Percentiles rank a stretch among this genome's conserved stretches.
These are phyloP conservation scores for Natrix natrix DNA, from an alignment of 2,797 vertebrate genomes.

Conservation along the genomic window DNA sequence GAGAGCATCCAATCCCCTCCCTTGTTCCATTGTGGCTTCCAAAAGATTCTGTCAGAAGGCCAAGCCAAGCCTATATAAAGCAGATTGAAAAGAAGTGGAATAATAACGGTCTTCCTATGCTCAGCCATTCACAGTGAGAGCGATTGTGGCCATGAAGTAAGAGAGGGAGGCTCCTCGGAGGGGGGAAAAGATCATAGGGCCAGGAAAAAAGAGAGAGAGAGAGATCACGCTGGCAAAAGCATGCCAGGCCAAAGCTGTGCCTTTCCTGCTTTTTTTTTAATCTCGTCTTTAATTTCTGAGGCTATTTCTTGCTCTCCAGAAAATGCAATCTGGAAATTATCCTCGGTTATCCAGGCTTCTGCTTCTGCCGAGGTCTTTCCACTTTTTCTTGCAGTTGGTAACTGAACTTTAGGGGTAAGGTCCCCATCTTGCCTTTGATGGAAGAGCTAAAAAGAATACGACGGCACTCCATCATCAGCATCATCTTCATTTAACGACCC, in stretches of 20 bases:
- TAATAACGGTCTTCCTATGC: neutral
- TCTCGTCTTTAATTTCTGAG: neutral
- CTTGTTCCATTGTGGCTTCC: neutral
- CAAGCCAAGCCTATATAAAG: neutral
- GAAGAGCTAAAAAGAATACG: too few relatives aligned
- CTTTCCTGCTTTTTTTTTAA: neutral
- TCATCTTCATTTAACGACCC: too few relatives aligned
- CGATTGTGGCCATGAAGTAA: neutral
- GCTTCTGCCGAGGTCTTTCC: too few relatives aligned
- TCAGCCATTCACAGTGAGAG: neutral
- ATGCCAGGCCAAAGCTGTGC: neutral
- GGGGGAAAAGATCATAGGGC: neutral
- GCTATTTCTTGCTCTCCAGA: neutral
- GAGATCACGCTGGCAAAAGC: neutral
- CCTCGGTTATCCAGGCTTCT: too few relatives aligned
- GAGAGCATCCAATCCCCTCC: too few relatives aligned
- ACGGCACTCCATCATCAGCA: too few relatives aligned
- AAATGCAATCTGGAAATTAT: too few relatives aligned
- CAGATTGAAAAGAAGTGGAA: neutral
- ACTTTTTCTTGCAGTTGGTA: too few relatives aligned
- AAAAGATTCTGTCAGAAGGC: neutral
- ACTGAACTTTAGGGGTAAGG: too few relatives aligned
- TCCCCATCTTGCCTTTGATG: too few relatives aligned
- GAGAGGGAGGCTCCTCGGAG: neutral
- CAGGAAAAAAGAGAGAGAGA: too few relatives aligned